A percentile compares a stretch with the other conserved stretches of the same genome.
Conservation (phyloP, 2,113 vertebrate genomes). For the Platysteira castanea region DNA sequence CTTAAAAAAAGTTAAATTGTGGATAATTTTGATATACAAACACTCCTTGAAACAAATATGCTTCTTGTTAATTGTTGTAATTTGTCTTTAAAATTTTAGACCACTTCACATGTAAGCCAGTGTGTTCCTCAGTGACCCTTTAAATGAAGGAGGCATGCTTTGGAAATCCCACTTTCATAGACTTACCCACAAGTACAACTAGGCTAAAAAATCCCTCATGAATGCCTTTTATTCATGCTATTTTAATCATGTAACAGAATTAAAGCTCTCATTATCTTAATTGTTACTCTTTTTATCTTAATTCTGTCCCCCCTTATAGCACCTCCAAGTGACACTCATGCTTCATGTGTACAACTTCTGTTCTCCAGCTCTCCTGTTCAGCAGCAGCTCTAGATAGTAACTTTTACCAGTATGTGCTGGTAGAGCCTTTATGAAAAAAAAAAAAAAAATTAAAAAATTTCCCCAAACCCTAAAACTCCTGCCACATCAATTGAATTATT, state of each 20-base stretch:
- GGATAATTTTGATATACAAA: background rate
- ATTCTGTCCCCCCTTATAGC: background rate
- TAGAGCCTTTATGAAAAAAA: background rate
- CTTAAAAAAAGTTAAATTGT: background rate
- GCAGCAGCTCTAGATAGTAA: background rate
- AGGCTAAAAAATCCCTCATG: background rate
- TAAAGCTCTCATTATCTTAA: background rate
- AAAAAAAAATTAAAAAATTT: background rate
- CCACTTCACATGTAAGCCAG: background rate
- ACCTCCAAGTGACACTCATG: background rate
- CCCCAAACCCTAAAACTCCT: background rate
- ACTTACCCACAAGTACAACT: background rate
- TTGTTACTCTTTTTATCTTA: constrained; percentile 6
- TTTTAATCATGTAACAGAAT: constrained; percentile 9
- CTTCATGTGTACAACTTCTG: background rate
- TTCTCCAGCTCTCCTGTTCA: background rate
- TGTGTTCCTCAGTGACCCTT: background rate
- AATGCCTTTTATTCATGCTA: background rate
- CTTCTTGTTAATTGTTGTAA: background rate
- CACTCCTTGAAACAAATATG: background rate
- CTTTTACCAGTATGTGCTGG: background rate
- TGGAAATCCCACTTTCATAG: background rate
- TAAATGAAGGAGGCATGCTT: background rate
- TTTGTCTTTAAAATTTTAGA: background rate
- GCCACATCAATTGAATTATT: background rate